Conservation (phyloP, 2,113 vertebrate genomes). For the Cyanoliseus patagonus region DNA sequence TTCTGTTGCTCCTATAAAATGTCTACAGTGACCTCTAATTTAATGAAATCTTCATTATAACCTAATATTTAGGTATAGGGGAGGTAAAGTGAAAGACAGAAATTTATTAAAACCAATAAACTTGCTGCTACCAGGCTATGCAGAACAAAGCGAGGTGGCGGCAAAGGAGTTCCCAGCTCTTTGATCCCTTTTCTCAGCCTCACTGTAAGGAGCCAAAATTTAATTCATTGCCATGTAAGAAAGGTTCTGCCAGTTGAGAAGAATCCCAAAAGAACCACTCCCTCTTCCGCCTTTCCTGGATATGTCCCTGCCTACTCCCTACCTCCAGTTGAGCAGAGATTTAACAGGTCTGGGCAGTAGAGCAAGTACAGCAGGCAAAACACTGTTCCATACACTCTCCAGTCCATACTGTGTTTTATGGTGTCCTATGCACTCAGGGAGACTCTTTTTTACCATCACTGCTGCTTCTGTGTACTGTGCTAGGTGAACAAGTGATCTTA, state of each 20-base stretch:
- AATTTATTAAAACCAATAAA: neutral
- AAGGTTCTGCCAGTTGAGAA: neutral
- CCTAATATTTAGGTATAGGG: neutral
- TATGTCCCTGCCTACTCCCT: neutral
- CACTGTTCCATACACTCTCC: neutral
- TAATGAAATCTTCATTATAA: neutral
- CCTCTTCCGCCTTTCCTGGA: neutral
- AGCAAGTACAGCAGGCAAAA: neutral
- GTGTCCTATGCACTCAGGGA: neutral
- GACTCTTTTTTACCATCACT: neutral
- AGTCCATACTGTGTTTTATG: neutral
- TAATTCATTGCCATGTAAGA: neutral
- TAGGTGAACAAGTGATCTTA: neutral
- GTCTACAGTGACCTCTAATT: neutral
- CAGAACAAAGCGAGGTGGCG: neutral
- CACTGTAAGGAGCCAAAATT: neutral
- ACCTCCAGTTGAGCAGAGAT: neutral
- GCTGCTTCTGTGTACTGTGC: neutral
- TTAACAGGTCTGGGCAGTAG: neutral
- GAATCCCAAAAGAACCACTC: neutral
- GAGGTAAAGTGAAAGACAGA: neutral
- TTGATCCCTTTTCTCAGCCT: neutral
- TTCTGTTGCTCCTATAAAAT: neutral
- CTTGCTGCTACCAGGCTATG: neutral
- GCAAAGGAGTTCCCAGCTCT: neutral